Evolutionary conservation across 1,140 invertebrate species (phyloP), one percentile per base, ranked within the genome.

Genomic region (Bombus sibiricus): DNA sequence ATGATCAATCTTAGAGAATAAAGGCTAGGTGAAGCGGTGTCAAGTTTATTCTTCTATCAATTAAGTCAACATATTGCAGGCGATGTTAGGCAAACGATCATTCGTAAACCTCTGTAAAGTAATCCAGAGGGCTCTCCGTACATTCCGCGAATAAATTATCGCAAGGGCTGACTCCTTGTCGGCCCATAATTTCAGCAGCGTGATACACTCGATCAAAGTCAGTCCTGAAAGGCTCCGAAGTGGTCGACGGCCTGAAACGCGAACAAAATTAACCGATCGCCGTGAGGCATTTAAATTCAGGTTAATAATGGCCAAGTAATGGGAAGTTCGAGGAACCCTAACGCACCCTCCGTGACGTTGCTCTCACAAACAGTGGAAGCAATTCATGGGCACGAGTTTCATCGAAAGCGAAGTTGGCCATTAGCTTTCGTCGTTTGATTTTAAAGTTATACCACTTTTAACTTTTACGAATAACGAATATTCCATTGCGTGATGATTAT

Each of bases 141-240:
- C 97, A 97, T 87, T 97, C 97, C 6, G 96, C 96, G 92, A 97
- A 97, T 53, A 97, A 92, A 12, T 93, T 91, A 82, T 96, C 95
- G 87, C 97, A 97, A 85, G 96, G 94, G 4, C 92, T 93, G 1
- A 94, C 95, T 32, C 94, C 93, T 75, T 95, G 95, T 85, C 89
- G 92, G 0, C 97, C 97, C 13, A 97, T 89, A 79, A 96, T 94
- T 93, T 98, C 97, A 1, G 97, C 97, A n/a, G 96, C 96, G 81
- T 96, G 96, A 93, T 97, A 97, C 87, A 97, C 97, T 87, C 97
- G 96, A 92, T 97, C 96, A 2, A 95, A 96, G 68, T 96, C 94
- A 5, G 2, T 95, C 95, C 86, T 81, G 47, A 91, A 92, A 28
- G 92, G 90, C 82, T 97, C 97, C n/a, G 93, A 94, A 2, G 96